Base-by-base conservation (phyloP, 2,113 vertebrate species). In the Anolis carolinensis region DNA sequence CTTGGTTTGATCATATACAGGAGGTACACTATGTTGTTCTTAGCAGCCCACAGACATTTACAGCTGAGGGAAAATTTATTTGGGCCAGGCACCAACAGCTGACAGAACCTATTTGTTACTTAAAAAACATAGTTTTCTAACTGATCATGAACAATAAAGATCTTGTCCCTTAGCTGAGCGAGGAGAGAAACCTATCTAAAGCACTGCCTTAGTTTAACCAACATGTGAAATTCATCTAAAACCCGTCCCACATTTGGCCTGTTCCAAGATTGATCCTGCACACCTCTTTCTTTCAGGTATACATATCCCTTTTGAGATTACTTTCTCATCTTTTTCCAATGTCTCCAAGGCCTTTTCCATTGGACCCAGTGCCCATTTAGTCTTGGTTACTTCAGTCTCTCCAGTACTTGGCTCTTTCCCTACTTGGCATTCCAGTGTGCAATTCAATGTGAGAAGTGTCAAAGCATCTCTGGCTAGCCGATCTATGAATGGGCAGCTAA, bases 201-300 rank as follows among this genome's bases (percentile, higher is more conserved):
- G 78, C 23, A 55, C 10, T 68, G 18, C 23, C n/a, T 68, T 85
- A 55, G 77, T 80, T 80, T 52, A 73, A 86, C 59, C 39, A 79
- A 86, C 59, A 48, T 16, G 10, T 73, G 48, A 76, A 83, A n/a
- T 44, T 34, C 18, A 25, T 50, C 36, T 76, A 34, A 36, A 30
- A n/a, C n/a, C 6, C 44, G 11, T 27, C 71, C 16, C 25, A 25
- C 59, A 23, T 78, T 75, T 55, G 27, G 18, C 52, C 36, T 59
- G 44, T 14, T 27, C 16, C 36, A 32, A 73, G 34, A 27, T 34
- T 39, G 0, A 44, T 62, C 36, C 7, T 78, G 7, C 30, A 27
- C 48, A 55, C 20, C 44, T n/a, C 21, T 71, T 39, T 34, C 27
- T 55, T 20, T 50, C 74, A 83, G 36, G 14, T 27, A 32, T 25